These are phyloP conservation scores for Echeneis naucrates DNA, from an alignment of 2,797 vertebrate species.

Conservation along the genomic window DNA sequence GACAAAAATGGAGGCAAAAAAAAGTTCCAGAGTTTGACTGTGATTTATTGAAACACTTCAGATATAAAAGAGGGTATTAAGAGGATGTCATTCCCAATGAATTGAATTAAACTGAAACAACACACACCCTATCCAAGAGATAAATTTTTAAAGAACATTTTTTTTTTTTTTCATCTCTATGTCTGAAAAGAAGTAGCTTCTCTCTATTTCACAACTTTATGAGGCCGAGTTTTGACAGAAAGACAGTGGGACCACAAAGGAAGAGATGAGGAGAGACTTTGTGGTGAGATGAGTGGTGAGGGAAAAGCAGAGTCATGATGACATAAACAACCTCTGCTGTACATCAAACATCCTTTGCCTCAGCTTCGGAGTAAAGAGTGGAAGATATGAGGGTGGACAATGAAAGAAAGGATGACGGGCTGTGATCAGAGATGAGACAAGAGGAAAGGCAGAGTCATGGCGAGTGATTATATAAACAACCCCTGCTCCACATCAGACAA, in stretches of 20 bases:
- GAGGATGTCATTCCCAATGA: not conserved
- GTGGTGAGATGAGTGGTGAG: constrained; percentile 35
- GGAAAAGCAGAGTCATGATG: constrained; percentile 29
- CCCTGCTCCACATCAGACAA: constrained; percentile 42
- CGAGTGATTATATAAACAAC: constrained; percentile 50
- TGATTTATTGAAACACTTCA: not conserved
- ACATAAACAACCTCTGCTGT: constrained; percentile 43
- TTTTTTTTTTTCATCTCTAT: not conserved
- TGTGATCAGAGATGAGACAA: constrained; percentile 21
- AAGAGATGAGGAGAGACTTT: constrained; percentile 15
- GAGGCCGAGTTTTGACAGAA: constrained; percentile 23
- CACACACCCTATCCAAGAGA: not conserved
- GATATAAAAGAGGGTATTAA: not conserved
- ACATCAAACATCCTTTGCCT: constrained; percentile 47
- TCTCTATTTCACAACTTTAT: not conserved
- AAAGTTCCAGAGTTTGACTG: not conserved
- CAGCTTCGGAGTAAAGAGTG: constrained; percentile 15
- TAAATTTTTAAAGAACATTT: not conserved
- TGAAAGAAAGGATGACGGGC: constrained; percentile 17
- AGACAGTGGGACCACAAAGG: constrained; percentile 12
- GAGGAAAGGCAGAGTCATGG: constrained; percentile 45
- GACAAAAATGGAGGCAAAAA: not conserved
- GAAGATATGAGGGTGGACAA: constrained; percentile 6
- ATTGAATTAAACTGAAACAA: not conserved
- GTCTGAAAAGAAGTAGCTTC: not conserved